phyloP scores from a whole-genome alignment of 2,797 vertebrate species.

The Mallotus villosus region DNA sequence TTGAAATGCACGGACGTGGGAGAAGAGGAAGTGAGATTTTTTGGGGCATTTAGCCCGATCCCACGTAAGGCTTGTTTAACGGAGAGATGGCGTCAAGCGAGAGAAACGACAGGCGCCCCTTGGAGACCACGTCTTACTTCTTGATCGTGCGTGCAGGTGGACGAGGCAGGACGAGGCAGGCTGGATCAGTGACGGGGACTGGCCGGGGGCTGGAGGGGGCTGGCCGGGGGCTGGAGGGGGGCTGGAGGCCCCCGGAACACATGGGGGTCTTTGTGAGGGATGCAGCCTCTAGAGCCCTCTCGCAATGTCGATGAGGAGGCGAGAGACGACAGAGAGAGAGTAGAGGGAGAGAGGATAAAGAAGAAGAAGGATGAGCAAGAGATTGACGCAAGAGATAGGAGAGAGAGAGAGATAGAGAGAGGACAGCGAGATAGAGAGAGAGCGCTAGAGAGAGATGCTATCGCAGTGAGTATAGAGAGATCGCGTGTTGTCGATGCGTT shows the following conservation, averaged over 20 bases:
- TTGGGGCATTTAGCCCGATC: neutral
- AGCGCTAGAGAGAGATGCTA: neutral
- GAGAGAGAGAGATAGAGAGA: neutral
- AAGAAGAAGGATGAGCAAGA: neutral
- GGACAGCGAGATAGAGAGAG: neutral
- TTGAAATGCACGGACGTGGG: neutral
- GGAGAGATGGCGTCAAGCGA: neutral
- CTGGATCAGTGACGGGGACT: conserved; percentile 36
- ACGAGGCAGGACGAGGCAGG: conserved; percentile 35
- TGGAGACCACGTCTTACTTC: conserved; percentile 51
- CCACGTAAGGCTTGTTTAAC: neutral
- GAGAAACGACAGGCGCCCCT: too few relatives aligned
- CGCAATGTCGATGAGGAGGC: conserved; percentile 37
- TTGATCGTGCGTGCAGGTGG: conserved; percentile 63
- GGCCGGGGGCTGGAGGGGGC: conserved; percentile 21
- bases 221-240: conserved; percentile 29
- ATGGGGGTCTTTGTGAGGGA: conserved; percentile 61
- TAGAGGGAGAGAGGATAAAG: neutral
- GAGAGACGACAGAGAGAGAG: conserved; percentile 45
- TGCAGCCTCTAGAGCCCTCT: conserved; percentile 51
- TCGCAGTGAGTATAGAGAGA: too few relatives aligned
- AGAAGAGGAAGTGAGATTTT: neutral
- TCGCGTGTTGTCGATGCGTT: too few relatives aligned
- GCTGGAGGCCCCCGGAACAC: conserved; percentile 50
- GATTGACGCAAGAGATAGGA: neutral